These are phyloP conservation scores for Amia ocellicauda DNA, from an alignment of 2,113 vertebrate species.

Conservation along the genomic window DNA sequence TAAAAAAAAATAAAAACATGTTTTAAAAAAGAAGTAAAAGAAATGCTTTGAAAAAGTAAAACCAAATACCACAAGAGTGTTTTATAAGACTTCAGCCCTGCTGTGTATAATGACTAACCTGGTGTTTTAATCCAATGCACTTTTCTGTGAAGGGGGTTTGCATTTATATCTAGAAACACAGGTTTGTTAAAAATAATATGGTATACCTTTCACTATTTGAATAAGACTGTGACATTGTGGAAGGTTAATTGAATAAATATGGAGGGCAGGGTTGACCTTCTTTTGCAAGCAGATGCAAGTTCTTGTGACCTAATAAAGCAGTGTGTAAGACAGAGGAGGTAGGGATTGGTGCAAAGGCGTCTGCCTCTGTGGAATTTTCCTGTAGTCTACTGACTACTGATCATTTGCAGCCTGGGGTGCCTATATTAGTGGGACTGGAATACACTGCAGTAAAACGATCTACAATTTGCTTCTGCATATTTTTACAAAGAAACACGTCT, in stretches of 20 bases:
- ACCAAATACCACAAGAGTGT: neutral
- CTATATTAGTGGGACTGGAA: neutral
- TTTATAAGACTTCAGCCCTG: too few species aligned
- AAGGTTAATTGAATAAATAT: neutral
- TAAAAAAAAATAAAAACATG: neutral
- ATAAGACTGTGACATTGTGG: neutral
- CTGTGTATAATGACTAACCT: too few species aligned
- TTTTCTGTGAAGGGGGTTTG: too few species aligned
- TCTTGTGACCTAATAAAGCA: neutral
- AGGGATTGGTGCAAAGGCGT: neutral
- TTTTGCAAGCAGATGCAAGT: too few species aligned
- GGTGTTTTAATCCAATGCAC: too few species aligned
- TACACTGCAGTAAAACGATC: too few species aligned
- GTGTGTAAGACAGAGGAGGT: neutral
- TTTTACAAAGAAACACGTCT: too few species aligned
- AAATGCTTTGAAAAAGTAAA: neutral
- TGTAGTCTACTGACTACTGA: neutral
- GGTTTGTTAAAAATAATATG: too few species aligned
- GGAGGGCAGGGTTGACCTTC: neutral
- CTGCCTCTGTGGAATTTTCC: too few species aligned
- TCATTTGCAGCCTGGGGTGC: neutral
- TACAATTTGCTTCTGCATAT: too few species aligned
- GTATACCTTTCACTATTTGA: too few species aligned
- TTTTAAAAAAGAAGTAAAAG: neutral
- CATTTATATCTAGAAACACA: too few species aligned